These are phyloP conservation scores for Pantelozetes paolii DNA, from an alignment of 2,888 invertebrate genomes.

Conservation along the genomic window DNA sequence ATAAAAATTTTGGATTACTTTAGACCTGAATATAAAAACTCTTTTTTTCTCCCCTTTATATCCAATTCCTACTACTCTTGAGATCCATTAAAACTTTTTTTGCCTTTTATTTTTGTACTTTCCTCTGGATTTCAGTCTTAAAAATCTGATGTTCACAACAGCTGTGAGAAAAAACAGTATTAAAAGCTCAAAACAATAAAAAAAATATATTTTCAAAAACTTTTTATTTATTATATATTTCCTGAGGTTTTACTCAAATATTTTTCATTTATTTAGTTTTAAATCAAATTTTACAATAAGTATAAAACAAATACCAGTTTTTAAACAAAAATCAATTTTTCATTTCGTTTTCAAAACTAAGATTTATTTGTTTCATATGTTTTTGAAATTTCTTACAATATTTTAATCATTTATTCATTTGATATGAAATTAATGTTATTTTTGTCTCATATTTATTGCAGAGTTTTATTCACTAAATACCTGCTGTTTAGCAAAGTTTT, in stretches of 20 bases:
- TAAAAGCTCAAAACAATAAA: not conserved
- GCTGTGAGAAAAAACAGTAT: conserved; percentile 1
- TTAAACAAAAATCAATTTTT: conserved; percentile 11
- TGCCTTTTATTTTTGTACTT: not conserved
- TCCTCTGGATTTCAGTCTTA: not conserved
- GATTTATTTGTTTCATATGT: no score
- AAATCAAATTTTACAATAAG: not conserved
- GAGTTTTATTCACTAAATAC: not conserved
- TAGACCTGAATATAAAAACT: not conserved
- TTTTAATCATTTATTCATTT: no score
- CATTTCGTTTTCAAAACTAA: not conserved
- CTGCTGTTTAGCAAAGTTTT: not conserved
- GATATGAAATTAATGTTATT: no score
- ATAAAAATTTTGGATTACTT: not conserved
- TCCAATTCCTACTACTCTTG: not conserved
- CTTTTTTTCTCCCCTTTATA: not conserved
- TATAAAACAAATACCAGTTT: not conserved
- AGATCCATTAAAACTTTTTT: conserved; percentile 17
- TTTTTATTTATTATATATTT: not conserved
- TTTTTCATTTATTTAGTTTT: not conserved
- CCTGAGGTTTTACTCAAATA: conserved; percentile 3
- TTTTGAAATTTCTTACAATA: not conserved
- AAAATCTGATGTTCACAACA: conserved; percentile 9
- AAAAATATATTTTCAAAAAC: not conserved
- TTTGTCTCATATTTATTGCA: not conserved